A percentile compares a stretch with the other conserved stretches of the same genome.
Conservation (phyloP, 2,888 invertebrate species). For the Acanthopleura granulata region DNA sequence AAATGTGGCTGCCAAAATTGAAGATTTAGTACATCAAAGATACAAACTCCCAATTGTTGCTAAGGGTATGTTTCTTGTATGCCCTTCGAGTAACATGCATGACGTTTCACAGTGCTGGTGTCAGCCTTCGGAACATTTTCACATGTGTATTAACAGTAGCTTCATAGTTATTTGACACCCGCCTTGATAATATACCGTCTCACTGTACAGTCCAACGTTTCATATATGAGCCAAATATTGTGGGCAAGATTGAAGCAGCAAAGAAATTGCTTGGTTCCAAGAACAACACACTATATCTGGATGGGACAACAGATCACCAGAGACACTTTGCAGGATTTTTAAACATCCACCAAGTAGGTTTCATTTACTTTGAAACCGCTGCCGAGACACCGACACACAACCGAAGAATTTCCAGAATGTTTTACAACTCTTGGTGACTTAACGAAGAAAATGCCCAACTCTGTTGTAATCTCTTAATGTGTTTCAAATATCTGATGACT, state of each 20-base stretch:
- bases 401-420: background rate
- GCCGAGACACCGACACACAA: background rate
- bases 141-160: conserved; percentile 1
- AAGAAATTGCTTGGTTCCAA: background rate
- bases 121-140: background rate
- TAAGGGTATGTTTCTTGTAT: background rate
- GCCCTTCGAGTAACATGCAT: background rate
- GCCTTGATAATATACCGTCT: background rate
- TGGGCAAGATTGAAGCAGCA: background rate
- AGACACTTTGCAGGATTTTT: background rate
- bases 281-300: conserved; percentile 7
- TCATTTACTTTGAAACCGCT: too few species aligned
- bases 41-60: background rate
- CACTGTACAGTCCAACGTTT: background rate
- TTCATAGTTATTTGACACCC: background rate
- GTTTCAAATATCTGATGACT: conserved; percentile 8
- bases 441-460: too few species aligned
- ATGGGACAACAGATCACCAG: conserved; percentile 6
- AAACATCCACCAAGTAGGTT: too few species aligned
- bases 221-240: background rate
- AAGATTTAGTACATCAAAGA: background rate
- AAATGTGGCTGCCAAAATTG: background rate
- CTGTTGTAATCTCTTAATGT: background rate
- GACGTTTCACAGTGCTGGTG: background rate
- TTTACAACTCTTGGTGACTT: too few species aligned